Percentiles rank a stretch among this genome's conserved stretches.
These are phyloP conservation scores for Alitta virens DNA, from an alignment of 2,888 invertebrate genomes.

Conservation along the genomic window DNA sequence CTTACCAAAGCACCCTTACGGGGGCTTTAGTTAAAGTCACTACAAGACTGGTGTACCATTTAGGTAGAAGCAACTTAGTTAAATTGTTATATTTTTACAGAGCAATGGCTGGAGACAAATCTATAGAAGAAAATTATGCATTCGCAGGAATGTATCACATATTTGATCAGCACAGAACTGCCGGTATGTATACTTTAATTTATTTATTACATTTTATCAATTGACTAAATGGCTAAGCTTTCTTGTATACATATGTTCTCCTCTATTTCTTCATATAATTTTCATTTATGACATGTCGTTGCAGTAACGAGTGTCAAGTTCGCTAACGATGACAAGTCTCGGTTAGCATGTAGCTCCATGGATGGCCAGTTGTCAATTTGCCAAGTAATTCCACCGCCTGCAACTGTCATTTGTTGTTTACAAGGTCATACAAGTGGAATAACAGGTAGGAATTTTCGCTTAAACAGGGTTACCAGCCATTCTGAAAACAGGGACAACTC, in stretches of 20 bases:
- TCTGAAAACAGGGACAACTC: no score
- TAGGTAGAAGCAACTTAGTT: no score
- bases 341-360: conserved; percentile 75
- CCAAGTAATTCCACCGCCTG: conserved; percentile 65
- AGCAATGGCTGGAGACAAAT: conserved; percentile 65
- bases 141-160: conserved; percentile 85
- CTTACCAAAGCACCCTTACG: no score
- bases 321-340: conserved; percentile 79
- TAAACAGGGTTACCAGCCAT: no score
- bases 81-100: conserved; percentile 57
- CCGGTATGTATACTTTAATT: conserved; percentile 47
- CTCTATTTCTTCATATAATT: no score
- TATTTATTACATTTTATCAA: no score
- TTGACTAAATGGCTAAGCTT: no score
- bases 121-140: conserved; percentile 79
- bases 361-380: conserved; percentile 80
- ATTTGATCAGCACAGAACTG: conserved; percentile 69
- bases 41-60: no score
- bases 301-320: conserved; percentile 71
- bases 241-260: no score
- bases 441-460: conserved; percentile 62
- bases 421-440: conserved; percentile 75
- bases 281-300: background rate
- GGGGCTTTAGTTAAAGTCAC: no score
- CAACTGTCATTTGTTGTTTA: conserved; percentile 70